Evolutionary conservation across 2,113 vertebrate genomes (phyloP), one percentile per base, ranked within the genome.

Genomic region (Bambusicola thoracicus): DNA sequence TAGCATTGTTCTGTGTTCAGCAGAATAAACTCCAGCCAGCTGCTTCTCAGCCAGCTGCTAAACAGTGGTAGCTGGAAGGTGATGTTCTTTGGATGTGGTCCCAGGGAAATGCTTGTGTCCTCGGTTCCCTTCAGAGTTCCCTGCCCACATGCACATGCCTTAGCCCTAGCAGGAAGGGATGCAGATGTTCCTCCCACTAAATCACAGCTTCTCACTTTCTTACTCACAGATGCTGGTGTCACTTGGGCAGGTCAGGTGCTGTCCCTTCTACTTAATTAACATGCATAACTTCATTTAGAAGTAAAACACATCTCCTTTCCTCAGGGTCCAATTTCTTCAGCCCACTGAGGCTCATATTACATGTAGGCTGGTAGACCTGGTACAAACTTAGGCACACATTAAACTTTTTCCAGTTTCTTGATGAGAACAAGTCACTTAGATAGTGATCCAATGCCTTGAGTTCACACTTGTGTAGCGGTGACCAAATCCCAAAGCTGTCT

Each of bases 41-140:
- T 89, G 43, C 38, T 84, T 79, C 92, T 58, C n/a, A 88, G 63
- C 30, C 34, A 84, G 49, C 59, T 90, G 63, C 70, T 89, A 48
- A 75, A 43, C 62, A 36, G 2, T 8, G 18, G 34, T 79, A 44
- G 66, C 51, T 92, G 59, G 66, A 73, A 85, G 67, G 43, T 70
- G 83, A 24, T 41, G 29, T 49, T 85, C n/a, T 73, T 89, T 85
- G 84, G 36, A 65, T 46, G 40, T 62, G 10, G n/a, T 79, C 70
- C 70, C 13, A 2, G 70, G 63, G 53, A 65, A 72, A 49, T 34
- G 66, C 76, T 80, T 73, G 63, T 68, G 36, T 48, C n/a, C 48
- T 85, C 22, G 24, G 11, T 21, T 81, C 73, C 62, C 20, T 76
- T 78, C 62, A 58, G 49, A 69, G 38, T 29, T 74, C 34, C 44